Base-by-base conservation (phyloP, 2,888 invertebrate genomes). In the Cylloceria caligata region DNA sequence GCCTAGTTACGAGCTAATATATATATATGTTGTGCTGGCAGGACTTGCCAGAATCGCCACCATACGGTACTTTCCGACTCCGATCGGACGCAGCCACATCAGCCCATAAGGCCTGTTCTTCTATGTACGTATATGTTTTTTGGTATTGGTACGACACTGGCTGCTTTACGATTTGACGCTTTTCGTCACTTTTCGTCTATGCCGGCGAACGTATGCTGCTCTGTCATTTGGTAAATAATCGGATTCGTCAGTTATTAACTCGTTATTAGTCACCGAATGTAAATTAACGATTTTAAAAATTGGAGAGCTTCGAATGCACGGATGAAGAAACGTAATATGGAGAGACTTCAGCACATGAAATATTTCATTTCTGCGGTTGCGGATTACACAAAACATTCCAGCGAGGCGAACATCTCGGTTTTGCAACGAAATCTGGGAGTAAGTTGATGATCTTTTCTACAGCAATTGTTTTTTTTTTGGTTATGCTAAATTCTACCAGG, bases 371-470 rank as follows among this genome's bases (percentile, higher is more conserved):
- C 88, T 1, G 90, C 90, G 3, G 88, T 89, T 1, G 80, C 83
- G 47, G 91, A 92, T 72, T 92, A 92, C 81, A 83, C 84, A 6
- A 91, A 89, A 80, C 88, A 91, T 86, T 88, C 90, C 1, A 91
- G 83, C 83, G 93, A 93, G 84, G 87, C 88, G 1, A 86, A 89
- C 3, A 87, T 87, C 7, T 89, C 91, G 11, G 84, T 88, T 49
- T 85, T 93, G 60, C 92, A 93, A 86, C 88, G 91, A 83, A 90
- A 89, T 85, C 88, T 93, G 36, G 90, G 89, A 24, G 93, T 93
- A 86, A 87, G 87, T 88, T 24, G 52, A 45, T 16, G 0, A 21
- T 49, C 42, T 34, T 39, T 71, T 60, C 36, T 9, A 19, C 19
- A 27, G 24, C 24, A 9, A 5, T 55, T 9, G 1, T 2, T 36